A percentile compares a stretch with the other conserved stretches of the same genome.
Conservation (phyloP, 2,888 invertebrate species). For the Pemphredon lugubris region DNA sequence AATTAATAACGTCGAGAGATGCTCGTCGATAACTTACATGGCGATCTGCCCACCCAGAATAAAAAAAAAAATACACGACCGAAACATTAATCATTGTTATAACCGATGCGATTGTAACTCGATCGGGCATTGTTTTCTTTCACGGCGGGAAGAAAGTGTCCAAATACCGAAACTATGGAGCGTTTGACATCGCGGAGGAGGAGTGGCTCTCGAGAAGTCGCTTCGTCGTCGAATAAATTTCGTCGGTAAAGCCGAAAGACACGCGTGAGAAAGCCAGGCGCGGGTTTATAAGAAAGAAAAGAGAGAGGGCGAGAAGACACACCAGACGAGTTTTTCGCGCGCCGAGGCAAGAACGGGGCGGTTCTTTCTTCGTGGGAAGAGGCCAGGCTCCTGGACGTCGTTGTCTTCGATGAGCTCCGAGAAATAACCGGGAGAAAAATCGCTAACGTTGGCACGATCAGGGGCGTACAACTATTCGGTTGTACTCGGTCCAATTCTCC, state of each 20-base stretch:
- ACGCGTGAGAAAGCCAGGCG: slow-evolving; percentile 52
- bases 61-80: too few relatives aligned
- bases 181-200: slow-evolving; percentile 34
- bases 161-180: neutral
- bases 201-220: slow-evolving; percentile 4
- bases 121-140: slow-evolving; percentile 5
- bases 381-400: slow-evolving; percentile 47
- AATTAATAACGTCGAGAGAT: too few relatives aligned
- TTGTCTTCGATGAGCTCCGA: slow-evolving; percentile 1
- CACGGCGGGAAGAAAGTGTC: neutral
- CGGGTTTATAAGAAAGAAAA: slow-evolving; percentile 20
- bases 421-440: slow-evolving; percentile 42
- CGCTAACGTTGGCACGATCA: slow-evolving; percentile 23
- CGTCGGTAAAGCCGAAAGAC: slow-evolving; percentile 56
- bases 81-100: slow-evolving; percentile 10
- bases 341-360: slow-evolving; percentile 50
- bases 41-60: too few relatives aligned
- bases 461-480: too few relatives aligned
- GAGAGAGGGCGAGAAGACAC: slow-evolving; percentile 30
- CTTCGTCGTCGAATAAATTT: slow-evolving; percentile 66
- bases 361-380: slow-evolving; percentile 72
- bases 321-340: slow-evolving; percentile 74
- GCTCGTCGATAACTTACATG: too few relatives aligned
- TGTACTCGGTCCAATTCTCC: too few relatives aligned
- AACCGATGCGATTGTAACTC: neutral